Evolutionary conservation across 2,888 invertebrate genomes (phyloP).

Genomic region (Trimorus sp.): DNA sequence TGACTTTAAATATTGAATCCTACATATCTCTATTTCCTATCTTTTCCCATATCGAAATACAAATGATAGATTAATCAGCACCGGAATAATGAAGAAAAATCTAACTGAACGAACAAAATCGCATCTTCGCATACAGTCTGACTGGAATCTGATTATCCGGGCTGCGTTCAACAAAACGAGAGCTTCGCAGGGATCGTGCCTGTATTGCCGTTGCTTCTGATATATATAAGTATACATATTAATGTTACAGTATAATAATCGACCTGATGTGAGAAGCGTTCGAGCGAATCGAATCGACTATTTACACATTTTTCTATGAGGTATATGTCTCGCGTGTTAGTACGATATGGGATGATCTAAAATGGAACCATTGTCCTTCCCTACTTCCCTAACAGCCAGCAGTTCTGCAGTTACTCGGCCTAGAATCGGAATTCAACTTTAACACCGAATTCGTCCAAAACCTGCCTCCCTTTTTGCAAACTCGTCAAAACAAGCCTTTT

Average conservation of each 20-base stretch:
- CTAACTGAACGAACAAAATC: no score
- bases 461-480: no score
- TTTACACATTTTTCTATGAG: conserved; percentile 67
- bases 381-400: neutral
- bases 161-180: conserved; percentile 56
- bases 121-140: no score
- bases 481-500: neutral
- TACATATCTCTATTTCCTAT: no score
- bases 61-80: no score
- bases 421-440: no score
- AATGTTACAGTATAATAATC: conserved; percentile 36
- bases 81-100: no score
- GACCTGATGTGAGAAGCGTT: conserved; percentile 49
- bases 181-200: conserved; percentile 70
- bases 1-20: no score
- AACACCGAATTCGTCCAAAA: no score
- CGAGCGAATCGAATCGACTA: conserved; percentile 57
- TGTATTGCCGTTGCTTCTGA: conserved; percentile 62
- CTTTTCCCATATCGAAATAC: no score
- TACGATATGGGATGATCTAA: conserved; percentile 73
- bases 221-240: conserved; percentile 30
- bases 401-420: no score
- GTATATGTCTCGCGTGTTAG: conserved; percentile 72
- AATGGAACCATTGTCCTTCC: conserved; percentile 28
- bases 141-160: conserved; percentile 18